Percentiles rank a stretch among this genome's conserved stretches.
Evolutionary conservation across 2,797 vertebrate species (phyloP).

Genomic region (Streptopelia turtur): DNA sequence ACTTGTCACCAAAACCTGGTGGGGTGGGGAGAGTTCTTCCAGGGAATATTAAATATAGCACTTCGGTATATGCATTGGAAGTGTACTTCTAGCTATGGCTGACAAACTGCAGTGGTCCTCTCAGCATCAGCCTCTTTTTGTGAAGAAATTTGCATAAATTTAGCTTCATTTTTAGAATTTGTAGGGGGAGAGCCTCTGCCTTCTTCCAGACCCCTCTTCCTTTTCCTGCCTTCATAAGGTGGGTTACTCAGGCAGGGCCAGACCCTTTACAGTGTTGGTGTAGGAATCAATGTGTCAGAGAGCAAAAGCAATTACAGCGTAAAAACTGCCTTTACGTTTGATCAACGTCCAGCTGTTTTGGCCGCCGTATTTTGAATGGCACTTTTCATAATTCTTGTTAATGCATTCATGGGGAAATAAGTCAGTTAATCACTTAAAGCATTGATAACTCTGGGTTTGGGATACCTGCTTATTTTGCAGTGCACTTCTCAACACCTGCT

Average conservation of each 20-base stretch:
- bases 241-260: neutral
- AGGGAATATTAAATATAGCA: neutral
- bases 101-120: neutral
- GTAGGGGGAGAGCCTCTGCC: neutral
- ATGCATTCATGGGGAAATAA: neutral
- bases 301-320: neutral
- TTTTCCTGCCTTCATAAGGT: rapidly evolving
- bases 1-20: neutral
- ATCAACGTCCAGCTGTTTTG: neutral
- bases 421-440: neutral
- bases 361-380: neutral
- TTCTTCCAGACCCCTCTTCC: neutral
- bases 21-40: neutral
- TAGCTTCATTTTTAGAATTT: neutral
- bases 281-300: neutral
- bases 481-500: neutral
- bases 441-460: neutral
- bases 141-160: neutral
- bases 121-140: neutral
- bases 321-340: neutral
- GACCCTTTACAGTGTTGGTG: neutral
- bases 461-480: neutral
- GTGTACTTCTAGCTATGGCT: neutral
- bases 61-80: neutral
- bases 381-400: neutral